These are phyloP conservation scores for Lissonota sp. DNA, from an alignment of 2,888 invertebrate genomes.

Conservation along the genomic window DNA sequence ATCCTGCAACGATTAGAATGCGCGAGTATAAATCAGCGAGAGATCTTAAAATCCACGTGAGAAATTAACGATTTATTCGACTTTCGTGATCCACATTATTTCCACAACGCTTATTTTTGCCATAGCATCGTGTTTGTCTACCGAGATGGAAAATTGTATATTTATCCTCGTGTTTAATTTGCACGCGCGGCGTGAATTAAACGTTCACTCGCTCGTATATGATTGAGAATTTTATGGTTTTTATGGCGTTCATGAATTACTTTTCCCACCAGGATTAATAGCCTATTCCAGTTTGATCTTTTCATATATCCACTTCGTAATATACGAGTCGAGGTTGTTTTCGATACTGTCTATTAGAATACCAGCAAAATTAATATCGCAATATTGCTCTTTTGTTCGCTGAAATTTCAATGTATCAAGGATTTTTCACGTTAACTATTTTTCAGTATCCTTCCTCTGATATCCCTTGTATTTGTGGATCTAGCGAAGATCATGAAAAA, in stretches of 20 bases:
- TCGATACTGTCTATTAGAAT: constrained; percentile 1
- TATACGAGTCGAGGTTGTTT: constrained; percentile 42
- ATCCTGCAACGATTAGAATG: background rate
- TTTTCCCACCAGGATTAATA: constrained; percentile 44
- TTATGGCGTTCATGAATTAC: constrained; percentile 41
- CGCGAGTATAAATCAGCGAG: constrained; percentile 10
- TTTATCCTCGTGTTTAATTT: background rate
- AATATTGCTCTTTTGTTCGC: background rate
- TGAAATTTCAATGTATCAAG: no score
- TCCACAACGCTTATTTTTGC: background rate
- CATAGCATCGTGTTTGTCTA: background rate
- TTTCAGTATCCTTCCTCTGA: no score
- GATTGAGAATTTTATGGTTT: constrained; percentile 27
- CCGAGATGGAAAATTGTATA: background rate
- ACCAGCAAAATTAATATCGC: background rate
- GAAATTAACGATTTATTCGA: background rate
- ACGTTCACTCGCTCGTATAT: background rate
- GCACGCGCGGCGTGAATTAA: background rate
- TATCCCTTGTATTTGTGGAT: no score
- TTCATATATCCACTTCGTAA: constrained; percentile 45
- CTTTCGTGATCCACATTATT: background rate
- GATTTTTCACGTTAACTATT: no score
- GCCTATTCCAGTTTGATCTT: constrained; percentile 30
- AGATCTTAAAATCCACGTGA: background rate
- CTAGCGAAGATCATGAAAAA: no score